phyloP scores from a whole-genome alignment of 2,113 vertebrate species.

The Lates calcarifer region DNA sequence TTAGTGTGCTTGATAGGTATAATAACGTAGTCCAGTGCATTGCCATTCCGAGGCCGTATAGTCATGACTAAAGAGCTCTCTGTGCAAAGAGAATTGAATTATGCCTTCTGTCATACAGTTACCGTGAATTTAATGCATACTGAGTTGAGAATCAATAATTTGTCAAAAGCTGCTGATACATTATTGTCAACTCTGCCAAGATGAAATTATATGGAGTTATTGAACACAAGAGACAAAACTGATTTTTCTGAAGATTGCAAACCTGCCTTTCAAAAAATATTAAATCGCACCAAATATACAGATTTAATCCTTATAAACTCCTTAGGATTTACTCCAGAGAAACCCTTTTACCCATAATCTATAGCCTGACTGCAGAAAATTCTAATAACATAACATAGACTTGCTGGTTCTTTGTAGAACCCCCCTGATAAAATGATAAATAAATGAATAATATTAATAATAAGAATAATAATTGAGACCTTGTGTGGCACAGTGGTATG shows the following conservation, averaged over 20 bases:
- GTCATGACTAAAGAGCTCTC: slow-evolving; percentile 66
- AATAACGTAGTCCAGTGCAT: slow-evolving; percentile 62
- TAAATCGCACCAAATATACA: slow-evolving; percentile 51
- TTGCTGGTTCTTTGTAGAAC: not conserved
- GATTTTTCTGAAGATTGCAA: slow-evolving; percentile 42
- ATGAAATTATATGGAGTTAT: slow-evolving; percentile 47
- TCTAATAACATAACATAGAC: slow-evolving; percentile 17
- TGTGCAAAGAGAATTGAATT: slow-evolving; percentile 67
- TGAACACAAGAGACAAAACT: slow-evolving; percentile 41
- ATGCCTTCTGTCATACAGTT: slow-evolving; percentile 70
- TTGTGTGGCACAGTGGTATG: not conserved
- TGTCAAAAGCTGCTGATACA: slow-evolving; percentile 70
- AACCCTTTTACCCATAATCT: slow-evolving; percentile 22
- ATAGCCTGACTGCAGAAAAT: not conserved
- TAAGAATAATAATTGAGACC: not conserved
- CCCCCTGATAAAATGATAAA: not conserved
- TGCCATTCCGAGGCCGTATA: slow-evolving; percentile 52
- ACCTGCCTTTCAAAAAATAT: slow-evolving; percentile 35
- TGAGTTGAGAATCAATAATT: slow-evolving; percentile 67
- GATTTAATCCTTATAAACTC: slow-evolving; percentile 47
- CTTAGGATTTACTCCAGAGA: slow-evolving; percentile 26
- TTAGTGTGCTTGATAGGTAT: slow-evolving; percentile 79
- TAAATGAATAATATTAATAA: not conserved
- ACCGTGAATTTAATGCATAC: slow-evolving; percentile 66
- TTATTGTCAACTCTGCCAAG: slow-evolving; percentile 58